phyloP scores from a whole-genome alignment of 2,888 invertebrate species.

The Creontiades dilutus region DNA sequence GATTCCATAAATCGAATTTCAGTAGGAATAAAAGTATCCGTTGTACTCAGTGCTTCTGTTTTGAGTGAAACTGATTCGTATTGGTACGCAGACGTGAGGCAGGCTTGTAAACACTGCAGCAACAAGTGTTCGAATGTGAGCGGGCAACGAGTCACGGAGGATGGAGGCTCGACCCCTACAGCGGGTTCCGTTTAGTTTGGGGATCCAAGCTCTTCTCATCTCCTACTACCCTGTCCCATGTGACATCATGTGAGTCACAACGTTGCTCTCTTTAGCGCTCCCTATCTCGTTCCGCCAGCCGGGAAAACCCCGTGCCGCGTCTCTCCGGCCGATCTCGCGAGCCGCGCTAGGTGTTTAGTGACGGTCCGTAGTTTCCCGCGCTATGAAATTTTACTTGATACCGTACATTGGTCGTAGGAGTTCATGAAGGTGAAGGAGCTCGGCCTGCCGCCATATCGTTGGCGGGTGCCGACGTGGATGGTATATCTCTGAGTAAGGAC shows the following conservation, averaged over 20 bases:
- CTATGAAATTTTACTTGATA: constrained; percentile 52
- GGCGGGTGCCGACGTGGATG: neutral
- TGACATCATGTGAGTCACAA: constrained; percentile 54
- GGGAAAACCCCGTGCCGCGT: constrained; percentile 16
- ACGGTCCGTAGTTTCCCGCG: constrained; percentile 44
- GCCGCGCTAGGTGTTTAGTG: neutral
- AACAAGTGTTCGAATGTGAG: neutral
- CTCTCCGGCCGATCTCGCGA: neutral
- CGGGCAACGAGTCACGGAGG: neutral
- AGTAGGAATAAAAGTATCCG: too few species aligned
- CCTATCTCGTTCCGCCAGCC: constrained; percentile 15
- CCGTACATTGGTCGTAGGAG: neutral
- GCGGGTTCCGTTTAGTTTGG: neutral
- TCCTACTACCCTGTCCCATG: constrained; percentile 29
- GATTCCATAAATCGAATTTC: too few species aligned
- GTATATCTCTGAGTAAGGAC: neutral
- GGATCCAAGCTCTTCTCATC: neutral
- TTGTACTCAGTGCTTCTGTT: too few species aligned
- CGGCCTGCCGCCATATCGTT: neutral
- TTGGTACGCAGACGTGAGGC: too few species aligned
- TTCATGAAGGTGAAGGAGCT: neutral
- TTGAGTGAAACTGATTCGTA: too few species aligned
- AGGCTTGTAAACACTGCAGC: neutral
- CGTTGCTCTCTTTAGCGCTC: constrained; percentile 46
- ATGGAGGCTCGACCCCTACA: neutral